Evolutionary conservation across 30 jellyfish, hydroid and myxozoan genomes (phyloP).

Genomic region (Turritopsis dohrnii): DNA sequence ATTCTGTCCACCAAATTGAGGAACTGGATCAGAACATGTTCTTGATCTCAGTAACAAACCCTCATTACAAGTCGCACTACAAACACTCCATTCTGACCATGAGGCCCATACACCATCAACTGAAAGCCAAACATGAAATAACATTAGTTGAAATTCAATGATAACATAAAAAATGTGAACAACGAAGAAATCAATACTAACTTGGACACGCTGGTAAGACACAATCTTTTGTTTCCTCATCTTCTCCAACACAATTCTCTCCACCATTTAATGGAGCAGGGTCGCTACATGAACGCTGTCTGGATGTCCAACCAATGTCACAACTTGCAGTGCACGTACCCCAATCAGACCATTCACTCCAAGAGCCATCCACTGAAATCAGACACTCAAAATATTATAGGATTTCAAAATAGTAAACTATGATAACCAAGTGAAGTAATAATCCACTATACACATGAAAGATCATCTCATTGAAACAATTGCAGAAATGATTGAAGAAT

Average conservation of each 20-base stretch:
- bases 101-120: constrained; percentile 74
- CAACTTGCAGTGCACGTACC: not conserved
- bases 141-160: not conserved
- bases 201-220: not conserved
- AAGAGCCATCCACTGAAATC: not conserved
- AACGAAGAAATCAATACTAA: not conserved
- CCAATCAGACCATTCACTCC: not conserved
- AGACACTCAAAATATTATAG: too few species aligned
- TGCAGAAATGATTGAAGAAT: too few species aligned
- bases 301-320: not conserved
- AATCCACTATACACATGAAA: too few species aligned
- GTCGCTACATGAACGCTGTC: not conserved
- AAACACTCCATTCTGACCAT: constrained; percentile 77
- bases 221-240: not conserved
- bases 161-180: not conserved
- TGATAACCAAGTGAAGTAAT: too few species aligned
- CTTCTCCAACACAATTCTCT: not conserved
- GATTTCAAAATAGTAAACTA: too few species aligned
- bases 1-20: constrained; percentile 68
- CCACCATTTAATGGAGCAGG: not conserved
- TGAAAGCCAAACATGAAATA: constrained; percentile 11
- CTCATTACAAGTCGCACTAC: constrained; percentile 65
- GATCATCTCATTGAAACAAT: not conserved
- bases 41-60: constrained; percentile 56
- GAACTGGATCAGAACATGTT: constrained; percentile 61